phyloP scores from a whole-genome alignment of 37 sponge, comb jelly and placozoan genomes.

The Eunapius fragilis region DNA sequence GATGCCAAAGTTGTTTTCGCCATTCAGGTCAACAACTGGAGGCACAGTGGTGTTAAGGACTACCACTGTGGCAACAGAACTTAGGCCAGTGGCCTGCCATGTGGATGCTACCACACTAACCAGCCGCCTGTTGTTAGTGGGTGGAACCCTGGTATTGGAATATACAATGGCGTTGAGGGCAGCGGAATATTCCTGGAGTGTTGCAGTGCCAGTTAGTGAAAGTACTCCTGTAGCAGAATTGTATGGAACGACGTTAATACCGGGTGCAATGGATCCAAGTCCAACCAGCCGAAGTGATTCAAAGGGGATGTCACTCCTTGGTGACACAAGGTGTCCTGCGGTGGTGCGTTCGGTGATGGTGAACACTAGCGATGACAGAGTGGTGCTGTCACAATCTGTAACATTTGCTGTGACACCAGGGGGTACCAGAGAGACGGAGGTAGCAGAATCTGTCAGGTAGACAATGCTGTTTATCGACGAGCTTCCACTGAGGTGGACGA shows the following conservation, averaged over 20 bases:
- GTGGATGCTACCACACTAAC: conserved; percentile 31
- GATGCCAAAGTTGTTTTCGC: neutral
- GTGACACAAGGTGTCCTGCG: neutral
- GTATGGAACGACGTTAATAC: conserved; percentile 6
- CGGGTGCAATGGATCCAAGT: neutral
- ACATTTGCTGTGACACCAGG: conserved; percentile 29
- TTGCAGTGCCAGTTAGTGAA: conserved; percentile 25
- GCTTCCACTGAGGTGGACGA: conserved; percentile 48
- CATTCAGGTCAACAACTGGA: conserved; percentile 60
- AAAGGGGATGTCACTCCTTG: conserved; percentile 34
- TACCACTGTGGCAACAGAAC: conserved; percentile 24
- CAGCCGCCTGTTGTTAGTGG: conserved; percentile 27
- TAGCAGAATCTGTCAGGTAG: neutral
- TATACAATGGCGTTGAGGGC: conserved; percentile 40
- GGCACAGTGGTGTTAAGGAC: conserved; percentile 5
- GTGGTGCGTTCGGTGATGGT: conserved; percentile 33
- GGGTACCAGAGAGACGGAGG: conserved; percentile 7
- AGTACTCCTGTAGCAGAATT: conserved; percentile 22
- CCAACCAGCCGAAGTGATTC: neutral
- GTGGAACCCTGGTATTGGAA: conserved; percentile 23
- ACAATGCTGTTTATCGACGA: conserved; percentile 23
- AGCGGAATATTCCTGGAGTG: conserved; percentile 34
- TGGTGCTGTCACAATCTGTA: conserved; percentile 52
- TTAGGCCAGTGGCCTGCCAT: neutral
- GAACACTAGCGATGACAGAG: conserved; percentile 35